Evolutionary conservation across 2,888 invertebrate genomes (phyloP).

Genomic region (Diplazon laetatorius): DNA sequence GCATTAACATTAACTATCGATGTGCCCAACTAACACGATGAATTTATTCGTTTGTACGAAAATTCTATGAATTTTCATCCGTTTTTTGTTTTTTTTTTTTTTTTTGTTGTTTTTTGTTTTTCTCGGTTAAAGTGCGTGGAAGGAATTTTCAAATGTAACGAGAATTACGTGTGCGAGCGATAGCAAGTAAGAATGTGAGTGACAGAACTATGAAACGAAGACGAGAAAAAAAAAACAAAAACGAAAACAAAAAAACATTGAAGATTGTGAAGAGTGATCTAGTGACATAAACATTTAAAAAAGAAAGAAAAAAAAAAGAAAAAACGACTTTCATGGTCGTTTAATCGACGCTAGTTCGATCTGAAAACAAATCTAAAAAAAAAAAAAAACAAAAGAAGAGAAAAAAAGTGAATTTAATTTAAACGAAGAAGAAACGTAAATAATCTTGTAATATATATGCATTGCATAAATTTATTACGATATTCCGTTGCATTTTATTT

Average conservation of each 20-base stretch:
- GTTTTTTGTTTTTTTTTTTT: conserved; percentile 35
- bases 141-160: conserved; percentile 42
- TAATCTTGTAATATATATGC: conserved; percentile 62
- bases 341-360: conserved; percentile 57
- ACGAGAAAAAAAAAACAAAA: conserved; percentile 32
- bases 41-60: conserved; percentile 39
- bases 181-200: conserved; percentile 54
- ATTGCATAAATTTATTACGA: conserved; percentile 73
- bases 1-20: conserved; percentile 70
- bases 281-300: conserved; percentile 69
- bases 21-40: conserved; percentile 72
- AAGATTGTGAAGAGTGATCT: conserved; percentile 38
- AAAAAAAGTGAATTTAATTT: conserved; percentile 37
- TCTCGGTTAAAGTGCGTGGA: conserved; percentile 51
- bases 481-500: conserved; percentile 50
- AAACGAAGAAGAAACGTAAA: conserved; percentile 37
- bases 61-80: conserved; percentile 33
- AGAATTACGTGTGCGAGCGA: conserved; percentile 57
- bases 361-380: conserved; percentile 63
- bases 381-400: conserved; percentile 60
- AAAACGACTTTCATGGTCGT: conserved; percentile 64
- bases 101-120: conserved; percentile 15
- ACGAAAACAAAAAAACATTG: conserved; percentile 29
- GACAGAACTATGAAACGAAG: conserved; percentile 32
- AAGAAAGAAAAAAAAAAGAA: too few species aligned